Base-by-base conservation (phyloP, 2,797 vertebrate species). In the Manis javanica region DNA sequence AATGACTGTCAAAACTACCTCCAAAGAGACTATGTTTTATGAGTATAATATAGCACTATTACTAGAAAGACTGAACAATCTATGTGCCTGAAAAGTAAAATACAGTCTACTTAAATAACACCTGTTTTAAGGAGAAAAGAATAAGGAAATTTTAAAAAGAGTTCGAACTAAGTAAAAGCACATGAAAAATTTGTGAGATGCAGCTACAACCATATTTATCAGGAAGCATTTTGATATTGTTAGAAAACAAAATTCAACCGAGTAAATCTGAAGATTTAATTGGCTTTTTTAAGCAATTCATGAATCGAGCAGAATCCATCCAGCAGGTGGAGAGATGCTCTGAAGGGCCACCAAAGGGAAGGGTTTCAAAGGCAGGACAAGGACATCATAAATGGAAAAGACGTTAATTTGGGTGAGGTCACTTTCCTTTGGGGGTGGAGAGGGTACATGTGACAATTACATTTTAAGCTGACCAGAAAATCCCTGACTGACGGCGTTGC, bases 61-160 rank as follows among this genome's bases (percentile, higher is more conserved):
- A 68, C 61, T 53, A 78, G 81, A 79, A 7, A 74, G 55, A 72
- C 0, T 68, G 39, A 68, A 79, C 29, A 88, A 88, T 63, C 57
- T 59, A 64, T 16, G 49, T 59, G 34, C 46, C n/a, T 19, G 3
- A 82, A 87, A 91, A 94, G 59, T 75, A 86, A 93, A 94, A 90
- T 57, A 64, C 0, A 81, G 57, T 74, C 57, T 93, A 89, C 46
- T 46, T 81, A 93, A 85, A 72, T 79, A 87, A 39, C 46, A n/a
- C 26, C 59, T 72, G 49, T 89, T 66, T 96, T 92, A 92, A 95
- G 31, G 63, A 79, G n/a, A 94, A 87, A 86, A 89, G 29, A 16
- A 64, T 24, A 14, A n/a, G 24, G 34, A 5, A 63, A 64, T 69
- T 59, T 92, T 81, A 63, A 87, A 61, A 77, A 79, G 37, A 83